Evolutionary conservation across 2,797 vertebrate species (phyloP).

Genomic region (Hapalemur alaotrensis): DNA sequence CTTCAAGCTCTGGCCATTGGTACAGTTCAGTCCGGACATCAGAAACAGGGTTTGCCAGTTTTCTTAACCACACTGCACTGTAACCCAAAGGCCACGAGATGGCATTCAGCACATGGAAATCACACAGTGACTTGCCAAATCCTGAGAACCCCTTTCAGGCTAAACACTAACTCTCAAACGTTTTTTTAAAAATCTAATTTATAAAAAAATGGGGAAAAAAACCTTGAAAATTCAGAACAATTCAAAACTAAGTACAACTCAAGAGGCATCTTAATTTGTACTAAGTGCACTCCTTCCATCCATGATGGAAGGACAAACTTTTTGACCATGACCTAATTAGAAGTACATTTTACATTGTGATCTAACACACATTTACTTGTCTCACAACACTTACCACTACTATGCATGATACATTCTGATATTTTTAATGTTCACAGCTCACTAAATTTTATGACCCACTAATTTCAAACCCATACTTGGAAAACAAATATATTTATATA

Average conservation of each 20-base stretch:
- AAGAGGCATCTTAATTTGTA: background rate
- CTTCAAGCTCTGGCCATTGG: background rate
- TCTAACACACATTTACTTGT: background rate
- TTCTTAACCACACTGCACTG: background rate
- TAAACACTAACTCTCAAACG: background rate
- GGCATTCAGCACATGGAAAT: conserved; percentile 15
- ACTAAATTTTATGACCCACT: background rate
- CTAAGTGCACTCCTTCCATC: background rate
- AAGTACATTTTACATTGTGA: background rate
- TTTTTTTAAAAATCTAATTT: background rate
- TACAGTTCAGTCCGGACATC: background rate
- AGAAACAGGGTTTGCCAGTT: background rate
- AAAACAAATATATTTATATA: background rate
- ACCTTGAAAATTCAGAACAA: conserved; percentile 1
- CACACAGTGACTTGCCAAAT: background rate
- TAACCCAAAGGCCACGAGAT: conserved; percentile 48
- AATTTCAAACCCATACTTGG: background rate
- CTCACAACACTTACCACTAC: background rate
- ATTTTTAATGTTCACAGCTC: background rate
- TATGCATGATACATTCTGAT: background rate
- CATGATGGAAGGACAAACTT: background rate
- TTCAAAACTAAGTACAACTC: conserved; percentile 49
- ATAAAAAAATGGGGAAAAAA: background rate
- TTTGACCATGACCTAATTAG: background rate
- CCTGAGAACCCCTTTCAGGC: background rate